A percentile compares a stretch with the other conserved stretches of the same genome.
phyloP scores from a whole-genome alignment of 1,140 invertebrate species.

The Drosophila biarmipes region DNA sequence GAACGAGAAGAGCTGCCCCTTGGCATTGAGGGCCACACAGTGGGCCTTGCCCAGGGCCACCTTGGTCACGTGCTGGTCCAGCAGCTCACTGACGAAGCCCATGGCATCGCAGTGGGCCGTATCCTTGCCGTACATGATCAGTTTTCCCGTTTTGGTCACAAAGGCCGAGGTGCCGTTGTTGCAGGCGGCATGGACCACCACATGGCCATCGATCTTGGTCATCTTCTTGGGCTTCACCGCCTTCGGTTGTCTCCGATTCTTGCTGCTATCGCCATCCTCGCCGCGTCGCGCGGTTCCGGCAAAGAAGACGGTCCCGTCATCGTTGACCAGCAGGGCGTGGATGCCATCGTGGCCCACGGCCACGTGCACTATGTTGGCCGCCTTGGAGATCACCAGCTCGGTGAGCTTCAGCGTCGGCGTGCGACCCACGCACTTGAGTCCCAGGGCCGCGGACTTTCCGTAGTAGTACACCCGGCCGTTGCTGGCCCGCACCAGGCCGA shows the following conservation, averaged over 20 bases:
- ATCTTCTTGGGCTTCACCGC: slow-evolving; percentile 97
- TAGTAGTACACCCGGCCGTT: slow-evolving; percentile 92
- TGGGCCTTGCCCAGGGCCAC: slow-evolving; percentile 98
- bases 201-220: slow-evolving; percentile 94
- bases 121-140: slow-evolving; percentile 98
- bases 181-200: slow-evolving; percentile 93
- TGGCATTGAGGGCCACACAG: slow-evolving; percentile 93
- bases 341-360: slow-evolving; percentile 96
- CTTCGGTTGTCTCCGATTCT: slow-evolving; percentile 93
- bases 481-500: slow-evolving; percentile 90
- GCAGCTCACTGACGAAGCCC: slow-evolving; percentile 90
- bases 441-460: slow-evolving; percentile 89
- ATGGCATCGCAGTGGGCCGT: slow-evolving; percentile 92
- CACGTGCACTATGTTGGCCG: slow-evolving; percentile 90
- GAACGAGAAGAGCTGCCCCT: slow-evolving; percentile 97
- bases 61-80: slow-evolving; percentile 91
- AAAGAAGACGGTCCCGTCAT: slow-evolving; percentile 95
- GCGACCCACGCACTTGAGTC: slow-evolving; percentile 85
- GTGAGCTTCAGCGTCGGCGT: slow-evolving; percentile 89
- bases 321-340: slow-evolving; percentile 94
- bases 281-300: slow-evolving; percentile 95
- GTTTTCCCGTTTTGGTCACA: slow-evolving; percentile 93
- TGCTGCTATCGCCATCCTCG: slow-evolving; percentile 96
- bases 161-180: slow-evolving; percentile 98
- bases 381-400: slow-evolving; percentile 91